Evolutionary conservation across 2,797 vertebrate genomes (phyloP).

Genomic region (Rhabdophis nuchalis): DNA sequence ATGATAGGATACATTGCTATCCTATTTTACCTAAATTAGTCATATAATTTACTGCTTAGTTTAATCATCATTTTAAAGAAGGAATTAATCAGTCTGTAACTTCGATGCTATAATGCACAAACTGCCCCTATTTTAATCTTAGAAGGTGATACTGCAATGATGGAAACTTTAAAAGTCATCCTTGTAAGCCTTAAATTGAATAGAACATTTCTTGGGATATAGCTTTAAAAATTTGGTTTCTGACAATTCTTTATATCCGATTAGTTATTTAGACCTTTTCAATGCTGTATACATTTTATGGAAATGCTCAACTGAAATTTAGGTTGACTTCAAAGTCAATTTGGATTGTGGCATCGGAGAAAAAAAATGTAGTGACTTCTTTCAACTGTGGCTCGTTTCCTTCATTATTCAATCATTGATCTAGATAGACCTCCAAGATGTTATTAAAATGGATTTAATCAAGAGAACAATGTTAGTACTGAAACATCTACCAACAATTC

Average conservation of each 20-base stretch:
- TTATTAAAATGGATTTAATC: slow-evolving; percentile 44
- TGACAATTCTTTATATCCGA: background rate
- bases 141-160: background rate
- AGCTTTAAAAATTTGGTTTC: background rate
- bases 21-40: background rate
- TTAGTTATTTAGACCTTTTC: background rate
- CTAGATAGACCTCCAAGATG: background rate
- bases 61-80: background rate
- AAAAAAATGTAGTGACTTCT: background rate
- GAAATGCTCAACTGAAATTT: background rate
- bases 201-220: background rate
- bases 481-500: slow-evolving; percentile 51
- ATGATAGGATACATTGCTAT: background rate
- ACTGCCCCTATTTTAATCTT: background rate
- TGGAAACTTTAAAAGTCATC: background rate
- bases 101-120: background rate
- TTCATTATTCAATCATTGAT: slow-evolving; percentile 52
- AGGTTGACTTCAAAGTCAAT: background rate
- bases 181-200: background rate
- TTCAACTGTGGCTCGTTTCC: slow-evolving; percentile 22
- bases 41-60: background rate
- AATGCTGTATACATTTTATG: background rate
- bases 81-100: background rate
- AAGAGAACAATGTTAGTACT: slow-evolving; percentile 54
- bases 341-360: background rate